These are phyloP conservation scores for Mycalesis mineus DNA, from an alignment of 2,888 invertebrate species.

Conservation along the genomic window DNA sequence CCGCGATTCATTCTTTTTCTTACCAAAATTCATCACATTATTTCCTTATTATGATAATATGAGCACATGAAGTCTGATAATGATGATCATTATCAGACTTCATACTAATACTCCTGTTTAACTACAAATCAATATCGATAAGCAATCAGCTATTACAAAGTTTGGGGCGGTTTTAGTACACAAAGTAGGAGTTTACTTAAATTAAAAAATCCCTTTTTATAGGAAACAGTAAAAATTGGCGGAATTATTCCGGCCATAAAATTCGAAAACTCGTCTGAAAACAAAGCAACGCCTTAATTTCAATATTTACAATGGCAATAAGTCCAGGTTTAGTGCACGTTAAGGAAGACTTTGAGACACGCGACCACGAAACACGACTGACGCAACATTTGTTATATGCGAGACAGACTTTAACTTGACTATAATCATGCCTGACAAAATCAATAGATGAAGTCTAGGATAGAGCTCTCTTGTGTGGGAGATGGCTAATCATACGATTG, in stretches of 20 bases:
- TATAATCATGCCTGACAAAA: too few species aligned
- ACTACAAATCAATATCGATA: background rate
- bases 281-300: slow-evolving; percentile 14
- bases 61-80: too few species aligned
- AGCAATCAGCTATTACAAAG: background rate
- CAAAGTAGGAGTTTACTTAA: background rate
- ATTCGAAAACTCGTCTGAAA: slow-evolving; percentile 7
- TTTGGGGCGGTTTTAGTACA: background rate
- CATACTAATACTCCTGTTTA: too few species aligned
- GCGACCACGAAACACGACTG: background rate
- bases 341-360: background rate
- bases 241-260: slow-evolving; percentile 7
- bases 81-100: too few species aligned
- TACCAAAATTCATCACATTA: too few species aligned
- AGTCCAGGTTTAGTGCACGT: slow-evolving; percentile 14
- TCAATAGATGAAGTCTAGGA: too few species aligned
- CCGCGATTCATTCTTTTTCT: too few species aligned
- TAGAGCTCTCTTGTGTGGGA: too few species aligned
- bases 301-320: slow-evolving; percentile 20
- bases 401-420: too few species aligned
- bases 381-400: too few species aligned
- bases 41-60: too few species aligned
- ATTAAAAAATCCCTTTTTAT: slow-evolving; percentile 5
- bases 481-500: too few species aligned
- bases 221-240: slow-evolving; percentile 4